A percentile compares a stretch with the other conserved stretches of the same genome.
Conservation (phyloP, 2,797 vertebrate genomes). For the Sarcoramphus papa region DNA sequence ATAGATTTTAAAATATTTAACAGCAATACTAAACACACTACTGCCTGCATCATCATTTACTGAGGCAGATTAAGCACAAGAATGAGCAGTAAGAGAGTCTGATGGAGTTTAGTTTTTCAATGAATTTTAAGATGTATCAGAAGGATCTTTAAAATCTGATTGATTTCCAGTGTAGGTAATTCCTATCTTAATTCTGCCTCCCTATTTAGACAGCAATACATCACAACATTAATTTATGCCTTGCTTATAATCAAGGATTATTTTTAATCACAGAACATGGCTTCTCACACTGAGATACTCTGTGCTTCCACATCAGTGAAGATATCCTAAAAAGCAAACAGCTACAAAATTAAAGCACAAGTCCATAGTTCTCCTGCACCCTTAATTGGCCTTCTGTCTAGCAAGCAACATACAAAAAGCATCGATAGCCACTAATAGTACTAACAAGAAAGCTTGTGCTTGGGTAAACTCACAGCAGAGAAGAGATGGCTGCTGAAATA, state of each 20-base stretch:
- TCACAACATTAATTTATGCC: not conserved
- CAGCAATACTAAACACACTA: not conserved
- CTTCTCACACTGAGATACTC: not conserved
- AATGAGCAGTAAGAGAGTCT: not conserved
- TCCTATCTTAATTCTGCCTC: not conserved
- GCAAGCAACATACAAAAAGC: not conserved
- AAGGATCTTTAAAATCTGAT: not conserved
- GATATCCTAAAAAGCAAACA: not conserved
- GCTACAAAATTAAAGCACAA: not conserved
- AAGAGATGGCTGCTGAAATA: not conserved
- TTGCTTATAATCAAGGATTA: not conserved
- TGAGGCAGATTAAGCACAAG: not conserved
- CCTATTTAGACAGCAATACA: not conserved
- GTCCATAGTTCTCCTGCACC: not conserved
- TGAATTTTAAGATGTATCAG: not conserved
- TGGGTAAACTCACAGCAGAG: not conserved
- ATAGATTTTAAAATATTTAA: not conserved
- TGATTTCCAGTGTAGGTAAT: not conserved
- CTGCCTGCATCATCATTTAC: not conserved
- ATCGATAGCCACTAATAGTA: rapidly evolving
- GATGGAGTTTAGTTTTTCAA: not conserved
- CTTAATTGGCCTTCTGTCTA: not conserved
- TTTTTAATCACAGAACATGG: not conserved
- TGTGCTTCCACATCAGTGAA: not conserved
- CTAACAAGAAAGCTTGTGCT: not conserved